A percentile compares a stretch with the other conserved stretches of the same genome.
Conservation (phyloP, 2,113 vertebrate genomes). For the Symphodus melops region DNA sequence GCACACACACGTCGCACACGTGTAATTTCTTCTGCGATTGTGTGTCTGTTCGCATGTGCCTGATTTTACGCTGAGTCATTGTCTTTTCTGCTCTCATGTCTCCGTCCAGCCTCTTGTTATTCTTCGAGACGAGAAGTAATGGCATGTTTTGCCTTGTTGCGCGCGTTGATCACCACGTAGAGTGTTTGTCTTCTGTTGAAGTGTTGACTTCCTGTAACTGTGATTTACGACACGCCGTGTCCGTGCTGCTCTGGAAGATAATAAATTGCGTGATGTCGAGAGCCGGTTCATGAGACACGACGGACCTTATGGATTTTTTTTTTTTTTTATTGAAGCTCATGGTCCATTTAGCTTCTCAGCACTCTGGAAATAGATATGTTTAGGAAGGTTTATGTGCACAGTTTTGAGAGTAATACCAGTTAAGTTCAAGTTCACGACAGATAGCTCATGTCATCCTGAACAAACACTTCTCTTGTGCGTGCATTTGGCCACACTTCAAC, state of each 20-base stretch:
- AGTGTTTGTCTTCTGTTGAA: conserved; percentile 20
- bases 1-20: conserved; percentile 25
- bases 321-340: conserved; percentile 5
- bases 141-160: conserved; percentile 36
- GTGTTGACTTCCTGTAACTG: conserved; percentile 31
- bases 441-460: conserved; percentile 2
- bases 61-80: conserved; percentile 35
- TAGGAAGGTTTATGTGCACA: background rate
- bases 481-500: conserved; percentile 12
- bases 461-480: conserved; percentile 10
- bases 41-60: conserved; percentile 10
- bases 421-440: conserved; percentile 21
- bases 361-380: conserved; percentile 19
- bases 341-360: conserved; percentile 30
- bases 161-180: conserved; percentile 17
- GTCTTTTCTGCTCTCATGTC: conserved; percentile 17
- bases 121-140: conserved; percentile 16
- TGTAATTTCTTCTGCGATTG: conserved; percentile 38
- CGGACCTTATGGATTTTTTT: background rate
- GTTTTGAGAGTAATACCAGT: background rate
- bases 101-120: conserved; percentile 30
- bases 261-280: conserved; percentile 9
- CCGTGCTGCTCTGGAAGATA: conserved; percentile 15
- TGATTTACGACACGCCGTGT: conserved; percentile 23
- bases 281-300: conserved; percentile 8